Evolutionary conservation across 2,888 invertebrate species (phyloP).

Genomic region (Merodon equestris): DNA sequence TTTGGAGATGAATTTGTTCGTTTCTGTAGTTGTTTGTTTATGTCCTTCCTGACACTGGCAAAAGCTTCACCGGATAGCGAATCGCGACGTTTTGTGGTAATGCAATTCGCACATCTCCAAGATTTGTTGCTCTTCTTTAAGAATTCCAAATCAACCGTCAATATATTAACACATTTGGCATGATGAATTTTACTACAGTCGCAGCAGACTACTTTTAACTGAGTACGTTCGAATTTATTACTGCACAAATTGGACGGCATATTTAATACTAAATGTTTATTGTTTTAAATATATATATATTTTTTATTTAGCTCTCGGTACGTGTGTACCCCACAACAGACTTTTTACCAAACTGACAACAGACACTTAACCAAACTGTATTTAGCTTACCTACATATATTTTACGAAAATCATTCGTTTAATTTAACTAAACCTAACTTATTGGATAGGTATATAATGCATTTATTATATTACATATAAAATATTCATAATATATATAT

Average conservation of each 20-base stretch:
- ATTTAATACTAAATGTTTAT: background rate
- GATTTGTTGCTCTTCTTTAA: background rate
- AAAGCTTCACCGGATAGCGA: slow-evolving; percentile 6
- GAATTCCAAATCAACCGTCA: background rate
- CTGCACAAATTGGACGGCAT: slow-evolving; percentile 9
- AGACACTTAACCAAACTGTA: no score
- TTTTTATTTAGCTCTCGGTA: background rate
- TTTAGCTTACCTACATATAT: no score
- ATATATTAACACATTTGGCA: background rate
- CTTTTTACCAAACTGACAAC: no score
- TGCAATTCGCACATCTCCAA: background rate
- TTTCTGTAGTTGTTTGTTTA: background rate
- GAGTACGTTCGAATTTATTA: slow-evolving; percentile 7
- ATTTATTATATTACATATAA: no score
- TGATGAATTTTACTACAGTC: background rate
- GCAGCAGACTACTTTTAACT: slow-evolving; percentile 6
- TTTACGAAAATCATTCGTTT: no score
- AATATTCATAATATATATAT: no score
- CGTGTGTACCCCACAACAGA: background rate
- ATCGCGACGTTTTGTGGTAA: slow-evolving; percentile 10
- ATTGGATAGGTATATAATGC: no score
- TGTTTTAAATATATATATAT: no score
- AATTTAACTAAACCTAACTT: no score
- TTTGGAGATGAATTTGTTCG: background rate
- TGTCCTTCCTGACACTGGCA: slow-evolving; percentile 2